These are phyloP conservation scores for Apis florea DNA, from an alignment of 1,140 invertebrate species.

Conservation along the genomic window DNA sequence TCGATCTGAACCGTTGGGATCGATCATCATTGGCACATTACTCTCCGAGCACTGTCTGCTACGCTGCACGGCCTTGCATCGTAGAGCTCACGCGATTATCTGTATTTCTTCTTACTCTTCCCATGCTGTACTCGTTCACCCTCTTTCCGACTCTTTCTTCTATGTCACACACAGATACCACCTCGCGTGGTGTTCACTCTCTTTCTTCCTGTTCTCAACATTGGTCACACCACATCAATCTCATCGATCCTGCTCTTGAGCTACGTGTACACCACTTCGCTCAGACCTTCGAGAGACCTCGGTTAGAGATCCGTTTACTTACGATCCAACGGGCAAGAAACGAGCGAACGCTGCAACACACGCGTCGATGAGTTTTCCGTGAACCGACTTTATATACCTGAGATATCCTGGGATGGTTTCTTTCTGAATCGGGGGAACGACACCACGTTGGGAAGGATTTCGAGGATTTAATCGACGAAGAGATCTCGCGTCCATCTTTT, in stretches of 20 bases:
- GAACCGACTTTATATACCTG: background rate
- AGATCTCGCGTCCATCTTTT: background rate
- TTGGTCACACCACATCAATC: background rate
- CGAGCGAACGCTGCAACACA: conserved; percentile 20
- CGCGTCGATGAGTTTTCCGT: background rate
- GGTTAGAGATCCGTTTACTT: background rate
- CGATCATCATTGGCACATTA: conserved; percentile 28
- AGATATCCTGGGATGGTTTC: background rate
- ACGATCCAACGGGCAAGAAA: background rate
- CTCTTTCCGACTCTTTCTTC: conserved; percentile 25
- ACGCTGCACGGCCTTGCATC: conserved; percentile 77
- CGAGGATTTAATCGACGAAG: background rate
- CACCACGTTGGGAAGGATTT: background rate
- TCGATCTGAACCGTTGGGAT: background rate
- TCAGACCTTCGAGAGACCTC: background rate
- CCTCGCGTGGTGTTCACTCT: background rate
- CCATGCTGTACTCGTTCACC: background rate
- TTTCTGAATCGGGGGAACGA: background rate
- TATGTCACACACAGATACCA: background rate
- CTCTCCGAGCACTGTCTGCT: conserved; percentile 73
- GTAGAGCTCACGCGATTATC: conserved; percentile 67
- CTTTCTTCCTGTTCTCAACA: background rate
- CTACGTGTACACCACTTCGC: background rate
- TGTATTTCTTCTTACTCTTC: conserved; percentile 37
- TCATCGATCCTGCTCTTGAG: background rate